A percentile compares a stretch with the other conserved stretches of the same genome.
Conservation (phyloP, 1,140 invertebrate genomes). For the Procambarus virginalis region DNA sequence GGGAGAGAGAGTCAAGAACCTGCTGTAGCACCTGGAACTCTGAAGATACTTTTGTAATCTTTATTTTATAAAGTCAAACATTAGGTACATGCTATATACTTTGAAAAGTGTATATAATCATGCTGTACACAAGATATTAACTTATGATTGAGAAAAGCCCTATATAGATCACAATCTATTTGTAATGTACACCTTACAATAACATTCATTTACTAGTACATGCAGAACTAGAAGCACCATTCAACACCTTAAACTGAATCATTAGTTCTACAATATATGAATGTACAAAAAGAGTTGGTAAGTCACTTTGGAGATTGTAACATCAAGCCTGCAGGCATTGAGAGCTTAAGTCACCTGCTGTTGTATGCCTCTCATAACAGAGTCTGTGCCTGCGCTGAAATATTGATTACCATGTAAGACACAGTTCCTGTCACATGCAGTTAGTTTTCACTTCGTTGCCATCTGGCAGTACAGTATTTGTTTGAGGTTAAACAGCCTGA, state of each 20-base stretch:
- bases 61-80: neutral
- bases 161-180: slow-evolving; percentile 57
- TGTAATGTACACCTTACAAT: slow-evolving; percentile 50
- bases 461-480: slow-evolving; percentile 4
- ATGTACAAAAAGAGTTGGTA: slow-evolving; percentile 64
- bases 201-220: slow-evolving; percentile 49
- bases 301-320: slow-evolving; percentile 67
- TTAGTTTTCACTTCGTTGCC: neutral
- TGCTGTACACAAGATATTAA: slow-evolving; percentile 31
- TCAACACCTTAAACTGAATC: slow-evolving; percentile 51
- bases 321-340: slow-evolving; percentile 17
- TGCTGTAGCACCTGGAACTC: neutral
- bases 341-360: slow-evolving; percentile 1
- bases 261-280: slow-evolving; percentile 53
- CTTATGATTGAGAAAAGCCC: slow-evolving; percentile 43
- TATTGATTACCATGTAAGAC: slow-evolving; percentile 4
- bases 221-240: slow-evolving; percentile 64
- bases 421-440: neutral
- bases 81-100: neutral
- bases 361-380: neutral
- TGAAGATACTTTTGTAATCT: neutral
- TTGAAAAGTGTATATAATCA: slow-evolving; percentile 4
- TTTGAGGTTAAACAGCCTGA: neutral
- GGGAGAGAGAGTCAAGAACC: neutral
- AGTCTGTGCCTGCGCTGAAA: neutral